Evolutionary conservation across 37 sponge, comb jelly and placozoan species (phyloP).

Genomic region (Cliona cf. orientalis): DNA sequence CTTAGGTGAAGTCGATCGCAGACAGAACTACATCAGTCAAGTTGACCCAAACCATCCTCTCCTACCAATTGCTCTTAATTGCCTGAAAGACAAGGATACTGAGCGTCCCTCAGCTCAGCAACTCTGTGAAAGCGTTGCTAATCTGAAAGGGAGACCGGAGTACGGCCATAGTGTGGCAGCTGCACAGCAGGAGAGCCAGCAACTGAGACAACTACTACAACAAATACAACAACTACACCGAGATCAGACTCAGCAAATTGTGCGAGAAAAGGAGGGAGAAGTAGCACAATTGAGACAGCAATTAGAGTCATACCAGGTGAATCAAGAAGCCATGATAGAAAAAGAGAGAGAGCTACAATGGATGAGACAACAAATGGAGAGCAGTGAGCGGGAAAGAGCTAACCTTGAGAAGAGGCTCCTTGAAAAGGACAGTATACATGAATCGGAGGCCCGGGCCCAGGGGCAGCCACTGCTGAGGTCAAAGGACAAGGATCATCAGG

Average conservation of each 20-base stretch:
- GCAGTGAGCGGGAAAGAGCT: not conserved
- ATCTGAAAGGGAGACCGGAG: not conserved
- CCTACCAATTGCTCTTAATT: conserved; percentile 4
- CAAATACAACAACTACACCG: no score
- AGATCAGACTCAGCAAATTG: not conserved
- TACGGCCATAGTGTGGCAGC: no score
- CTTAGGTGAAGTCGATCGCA: not conserved
- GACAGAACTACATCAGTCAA: not conserved
- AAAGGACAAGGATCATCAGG: not conserved
- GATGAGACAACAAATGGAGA: not conserved
- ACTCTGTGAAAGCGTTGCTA: not conserved
- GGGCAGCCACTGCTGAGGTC: not conserved
- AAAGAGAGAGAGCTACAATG: not conserved
- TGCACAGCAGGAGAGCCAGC: not conserved
- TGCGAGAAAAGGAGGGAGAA: not conserved
- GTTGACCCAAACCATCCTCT: conserved; percentile 6
- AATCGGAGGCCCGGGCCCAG: not conserved
- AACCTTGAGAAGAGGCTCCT: not conserved
- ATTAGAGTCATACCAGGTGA: not conserved
- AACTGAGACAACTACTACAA: no score
- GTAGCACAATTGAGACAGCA: not conserved
- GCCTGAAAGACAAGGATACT: not conserved
- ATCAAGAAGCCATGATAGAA: not conserved
- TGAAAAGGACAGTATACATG: not conserved
- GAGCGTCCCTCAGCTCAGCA: not conserved